These are phyloP conservation scores for Odontamblyopus lacepedii DNA, from an alignment of 2,797 vertebrate species.

Conservation along the genomic window DNA sequence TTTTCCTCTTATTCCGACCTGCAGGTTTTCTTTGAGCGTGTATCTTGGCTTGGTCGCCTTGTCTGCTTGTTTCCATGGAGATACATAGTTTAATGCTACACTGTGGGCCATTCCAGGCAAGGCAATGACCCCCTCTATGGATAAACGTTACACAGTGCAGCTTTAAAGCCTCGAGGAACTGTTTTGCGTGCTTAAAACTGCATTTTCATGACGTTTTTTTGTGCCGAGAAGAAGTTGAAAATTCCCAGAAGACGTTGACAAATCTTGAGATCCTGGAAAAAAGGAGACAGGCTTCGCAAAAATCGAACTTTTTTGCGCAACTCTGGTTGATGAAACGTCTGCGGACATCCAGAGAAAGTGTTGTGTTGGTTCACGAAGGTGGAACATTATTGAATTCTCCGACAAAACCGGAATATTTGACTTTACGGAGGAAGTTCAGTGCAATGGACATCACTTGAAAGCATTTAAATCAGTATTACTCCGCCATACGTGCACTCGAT, in stretches of 20 bases:
- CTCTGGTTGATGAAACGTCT: no score
- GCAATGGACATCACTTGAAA: slow-evolving; percentile 1
- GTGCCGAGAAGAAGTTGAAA: background rate
- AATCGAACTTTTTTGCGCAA: no score
- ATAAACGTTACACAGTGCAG: no score
- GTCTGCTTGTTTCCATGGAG: no score
- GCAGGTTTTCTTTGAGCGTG: no score
- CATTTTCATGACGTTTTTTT: background rate
- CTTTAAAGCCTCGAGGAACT: background rate
- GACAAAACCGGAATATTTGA: background rate
- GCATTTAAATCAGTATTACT: background rate
- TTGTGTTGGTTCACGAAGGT: no score
- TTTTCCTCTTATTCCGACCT: no score
- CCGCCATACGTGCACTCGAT: background rate
- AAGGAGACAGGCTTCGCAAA: background rate
- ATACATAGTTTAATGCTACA: no score
- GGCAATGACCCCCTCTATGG: no score
- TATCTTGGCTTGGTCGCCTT: no score
- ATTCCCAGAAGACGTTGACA: background rate
- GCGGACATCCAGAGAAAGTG: no score
- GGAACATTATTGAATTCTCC: background rate
- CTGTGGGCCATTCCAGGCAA: no score
- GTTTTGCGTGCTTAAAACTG: background rate
- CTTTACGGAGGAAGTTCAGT: background rate
- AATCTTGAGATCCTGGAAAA: background rate